Conservation (phyloP, 2,113 vertebrate genomes). For the Collichthys lucidus region DNA sequence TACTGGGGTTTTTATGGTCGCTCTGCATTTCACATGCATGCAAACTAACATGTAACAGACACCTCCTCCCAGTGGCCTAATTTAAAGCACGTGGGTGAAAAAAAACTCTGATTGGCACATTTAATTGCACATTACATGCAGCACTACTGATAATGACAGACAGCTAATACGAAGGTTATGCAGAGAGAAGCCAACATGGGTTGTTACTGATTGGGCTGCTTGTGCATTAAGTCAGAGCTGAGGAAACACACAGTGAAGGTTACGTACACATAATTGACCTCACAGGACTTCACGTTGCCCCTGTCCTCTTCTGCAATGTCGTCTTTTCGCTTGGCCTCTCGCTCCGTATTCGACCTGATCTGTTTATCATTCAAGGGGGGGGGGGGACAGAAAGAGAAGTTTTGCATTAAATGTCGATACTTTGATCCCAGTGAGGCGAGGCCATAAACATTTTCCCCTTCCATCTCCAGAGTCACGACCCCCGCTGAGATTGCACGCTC, state of each 20-base stretch:
- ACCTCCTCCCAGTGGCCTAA: too few relatives aligned
- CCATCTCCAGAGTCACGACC: constrained; percentile 15
- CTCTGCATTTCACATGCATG: background rate
- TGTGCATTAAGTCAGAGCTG: background rate
- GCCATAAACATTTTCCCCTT: constrained; percentile 32
- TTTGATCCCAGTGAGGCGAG: constrained; percentile 40
- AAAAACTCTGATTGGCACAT: too few relatives aligned
- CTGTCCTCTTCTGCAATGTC: constrained; percentile 95
- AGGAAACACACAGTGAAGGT: background rate
- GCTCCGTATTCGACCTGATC: constrained; percentile 92
- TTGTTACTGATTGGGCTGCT: background rate
- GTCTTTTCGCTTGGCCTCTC: constrained; percentile 90
- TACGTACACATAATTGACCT: constrained; percentile 97
- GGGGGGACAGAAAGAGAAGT: background rate
- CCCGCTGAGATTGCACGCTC: constrained; percentile 28
- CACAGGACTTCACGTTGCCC: constrained; percentile 95
- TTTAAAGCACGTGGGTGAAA: too few relatives aligned
- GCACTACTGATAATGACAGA: background rate
- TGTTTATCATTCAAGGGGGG: constrained; percentile 67
- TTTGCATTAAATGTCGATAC: constrained; percentile 52
- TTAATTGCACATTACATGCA: constrained; percentile 2
- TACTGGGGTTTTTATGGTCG: background rate
- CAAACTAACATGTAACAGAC: background rate
- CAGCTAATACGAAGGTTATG: background rate
- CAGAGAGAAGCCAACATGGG: constrained; percentile 2